Conservation (phyloP, 1,140 invertebrate species). For the Philotrypesis tridentata region DNA sequence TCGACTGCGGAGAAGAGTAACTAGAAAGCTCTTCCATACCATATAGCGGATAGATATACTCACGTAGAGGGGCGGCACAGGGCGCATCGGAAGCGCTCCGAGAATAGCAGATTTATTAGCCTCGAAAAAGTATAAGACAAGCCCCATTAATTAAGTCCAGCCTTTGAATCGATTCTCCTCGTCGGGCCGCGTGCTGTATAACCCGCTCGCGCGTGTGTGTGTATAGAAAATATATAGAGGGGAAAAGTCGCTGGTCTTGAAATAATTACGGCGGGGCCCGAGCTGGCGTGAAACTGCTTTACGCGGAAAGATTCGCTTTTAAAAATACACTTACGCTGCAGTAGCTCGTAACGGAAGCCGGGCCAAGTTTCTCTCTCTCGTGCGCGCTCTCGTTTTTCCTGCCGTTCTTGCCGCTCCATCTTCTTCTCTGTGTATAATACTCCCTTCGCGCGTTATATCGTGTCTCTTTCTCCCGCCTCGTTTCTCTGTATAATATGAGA, state of each 20-base stretch:
- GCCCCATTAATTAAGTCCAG: neutral
- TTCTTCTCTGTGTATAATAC: neutral
- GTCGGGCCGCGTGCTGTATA: neutral
- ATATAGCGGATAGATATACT: too few relatives aligned
- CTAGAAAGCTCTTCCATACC: too few relatives aligned
- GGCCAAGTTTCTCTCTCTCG: slow-evolving; percentile 47
- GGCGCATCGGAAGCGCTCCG: neutral
- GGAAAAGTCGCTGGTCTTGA: slow-evolving; percentile 45
- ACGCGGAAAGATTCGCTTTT: slow-evolving; percentile 60
- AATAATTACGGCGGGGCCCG: slow-evolving; percentile 52
- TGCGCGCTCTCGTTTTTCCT: neutral
- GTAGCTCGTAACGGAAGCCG: slow-evolving; percentile 53
- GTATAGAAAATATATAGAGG: neutral
- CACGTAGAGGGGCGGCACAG: too few relatives aligned
- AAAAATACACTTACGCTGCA: slow-evolving; percentile 59
- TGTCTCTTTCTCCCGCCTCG: too few relatives aligned
- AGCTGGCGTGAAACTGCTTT: slow-evolving; percentile 46
- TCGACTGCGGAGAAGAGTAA: too few relatives aligned
- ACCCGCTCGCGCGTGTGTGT: too few relatives aligned
- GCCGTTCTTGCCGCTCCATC: neutral
- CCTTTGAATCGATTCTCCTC: neutral
- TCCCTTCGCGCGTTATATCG: too few relatives aligned
- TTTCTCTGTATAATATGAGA: too few relatives aligned
- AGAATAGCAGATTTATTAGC: neutral
- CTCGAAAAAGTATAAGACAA: neutral